Evolutionary conservation across 2,797 vertebrate genomes (phyloP).

Genomic region (Micrastur ruficollis): DNA sequence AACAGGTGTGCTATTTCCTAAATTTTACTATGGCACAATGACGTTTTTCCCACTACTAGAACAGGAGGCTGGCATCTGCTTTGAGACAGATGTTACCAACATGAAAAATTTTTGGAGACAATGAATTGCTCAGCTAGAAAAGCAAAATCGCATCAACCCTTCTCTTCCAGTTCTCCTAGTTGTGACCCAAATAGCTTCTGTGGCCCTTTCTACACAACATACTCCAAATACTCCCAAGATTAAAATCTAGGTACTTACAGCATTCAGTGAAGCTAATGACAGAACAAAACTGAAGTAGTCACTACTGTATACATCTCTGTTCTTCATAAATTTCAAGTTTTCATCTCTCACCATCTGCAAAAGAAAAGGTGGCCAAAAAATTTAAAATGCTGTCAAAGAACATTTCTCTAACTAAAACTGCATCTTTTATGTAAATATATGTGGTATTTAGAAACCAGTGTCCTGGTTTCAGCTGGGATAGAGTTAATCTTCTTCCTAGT

Average conservation of each 20-base stretch:
- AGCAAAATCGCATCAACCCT: neutral
- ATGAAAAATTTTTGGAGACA: neutral
- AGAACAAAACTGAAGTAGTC: conserved; percentile 99
- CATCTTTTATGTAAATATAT: neutral
- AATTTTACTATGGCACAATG: neutral
- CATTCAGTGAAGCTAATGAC: conserved; percentile 93
- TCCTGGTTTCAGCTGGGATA: no score
- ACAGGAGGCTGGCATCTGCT: neutral
- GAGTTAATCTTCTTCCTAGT: no score
- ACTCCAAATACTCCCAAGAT: neutral
- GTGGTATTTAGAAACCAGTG: neutral
- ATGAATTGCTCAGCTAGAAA: neutral
- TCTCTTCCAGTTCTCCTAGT: neutral
- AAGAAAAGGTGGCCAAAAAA: neutral
- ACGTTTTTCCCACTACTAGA: neutral
- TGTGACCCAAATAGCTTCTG: neutral
- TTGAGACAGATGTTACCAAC: neutral
- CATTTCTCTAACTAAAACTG: neutral
- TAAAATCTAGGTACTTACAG: conserved; percentile 77
- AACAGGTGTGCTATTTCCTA: neutral
- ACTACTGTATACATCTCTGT: conserved; percentile 96
- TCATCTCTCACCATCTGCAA: conserved; percentile 95
- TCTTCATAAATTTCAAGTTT: conserved; percentile 99
- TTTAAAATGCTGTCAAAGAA: neutral
- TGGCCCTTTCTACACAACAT: neutral